Conservation (phyloP, 2,888 invertebrate species). For the Imbricaverruca yamaguchii region DNA sequence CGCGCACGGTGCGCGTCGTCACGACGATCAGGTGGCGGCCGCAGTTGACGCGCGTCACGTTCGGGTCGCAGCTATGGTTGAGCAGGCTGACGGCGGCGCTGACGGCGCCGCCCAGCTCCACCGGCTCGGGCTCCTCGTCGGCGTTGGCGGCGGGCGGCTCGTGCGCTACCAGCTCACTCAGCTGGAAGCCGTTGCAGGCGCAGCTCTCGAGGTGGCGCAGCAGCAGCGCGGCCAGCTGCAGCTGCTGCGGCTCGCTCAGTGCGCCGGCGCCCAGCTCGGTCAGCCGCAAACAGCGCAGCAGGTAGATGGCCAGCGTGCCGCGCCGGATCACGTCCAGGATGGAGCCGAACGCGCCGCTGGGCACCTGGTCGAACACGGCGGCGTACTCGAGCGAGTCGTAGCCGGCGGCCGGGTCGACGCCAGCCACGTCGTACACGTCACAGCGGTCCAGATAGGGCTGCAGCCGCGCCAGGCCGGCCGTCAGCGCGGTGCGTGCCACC, state of each 20-base stretch:
- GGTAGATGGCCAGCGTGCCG: slow-evolving; percentile 42
- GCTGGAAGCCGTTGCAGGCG: slow-evolving; percentile 47
- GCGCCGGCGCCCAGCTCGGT: slow-evolving; percentile 34
- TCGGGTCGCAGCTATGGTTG: slow-evolving; percentile 48
- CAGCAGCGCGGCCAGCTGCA: slow-evolving; percentile 39
- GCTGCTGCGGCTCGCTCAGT: slow-evolving; percentile 29
- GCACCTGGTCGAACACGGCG: slow-evolving; percentile 28
- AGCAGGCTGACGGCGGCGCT: slow-evolving; percentile 45
- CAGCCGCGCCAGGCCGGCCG: not conserved
- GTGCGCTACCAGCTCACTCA: slow-evolving; percentile 37
- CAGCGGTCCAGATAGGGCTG: not conserved
- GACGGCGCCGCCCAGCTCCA: slow-evolving; percentile 43
- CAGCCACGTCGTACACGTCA: not conserved
- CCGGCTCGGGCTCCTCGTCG: slow-evolving; percentile 36
- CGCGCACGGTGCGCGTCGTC: slow-evolving; percentile 27
- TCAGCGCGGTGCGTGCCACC: slow-evolving; percentile 28
- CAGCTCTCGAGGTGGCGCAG: slow-evolving; percentile 44
- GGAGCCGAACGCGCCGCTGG: slow-evolving; percentile 27
- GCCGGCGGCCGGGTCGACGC: slow-evolving; percentile 27
- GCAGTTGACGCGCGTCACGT: slow-evolving; percentile 42
- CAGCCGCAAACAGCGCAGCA: slow-evolving; percentile 41
- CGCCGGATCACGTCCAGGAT: slow-evolving; percentile 40
- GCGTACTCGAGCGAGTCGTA: slow-evolving; percentile 30
- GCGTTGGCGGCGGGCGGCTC: slow-evolving; percentile 32
- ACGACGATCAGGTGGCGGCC: slow-evolving; percentile 37